Evolutionary conservation across 2,888 invertebrate genomes (phyloP).

Genomic region (Anticlea derivata): DNA sequence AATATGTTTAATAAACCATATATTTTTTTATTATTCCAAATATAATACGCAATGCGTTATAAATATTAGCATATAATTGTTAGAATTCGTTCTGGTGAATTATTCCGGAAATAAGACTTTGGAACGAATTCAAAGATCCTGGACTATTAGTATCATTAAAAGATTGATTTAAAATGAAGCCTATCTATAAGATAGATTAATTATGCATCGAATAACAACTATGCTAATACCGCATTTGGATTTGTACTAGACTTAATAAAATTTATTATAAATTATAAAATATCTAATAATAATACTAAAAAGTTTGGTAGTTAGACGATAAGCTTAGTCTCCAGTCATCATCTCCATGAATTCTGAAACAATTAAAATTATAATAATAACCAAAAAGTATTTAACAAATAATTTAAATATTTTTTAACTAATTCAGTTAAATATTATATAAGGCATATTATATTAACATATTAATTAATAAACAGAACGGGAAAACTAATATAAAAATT

Average conservation of each 20-base stretch:
- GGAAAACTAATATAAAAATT: no score
- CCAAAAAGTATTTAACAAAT: no score
- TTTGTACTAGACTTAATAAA: constrained; percentile 73
- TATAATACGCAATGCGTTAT: constrained; percentile 59
- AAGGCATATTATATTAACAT: no score
- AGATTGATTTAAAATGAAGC: constrained; percentile 24
- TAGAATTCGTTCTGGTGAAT: constrained; percentile 62
- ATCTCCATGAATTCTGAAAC: constrained; percentile 96
- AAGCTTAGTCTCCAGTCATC: constrained; percentile 93
- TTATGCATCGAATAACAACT: constrained; percentile 48
- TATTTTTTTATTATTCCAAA: constrained; percentile 31
- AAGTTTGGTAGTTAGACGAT: constrained; percentile 32
- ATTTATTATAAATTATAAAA: constrained; percentile 60
- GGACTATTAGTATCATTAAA: constrained; percentile 47
- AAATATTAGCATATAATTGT: constrained; percentile 72
- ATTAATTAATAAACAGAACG: no score
- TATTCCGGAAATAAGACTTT: constrained; percentile 75
- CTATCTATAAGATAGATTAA: constrained; percentile 77
- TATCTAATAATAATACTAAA: constrained; percentile 66
- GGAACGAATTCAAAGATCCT: constrained; percentile 57
- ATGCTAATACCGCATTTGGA: constrained; percentile 77
- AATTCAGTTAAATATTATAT: no score
- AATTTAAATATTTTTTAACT: no score
- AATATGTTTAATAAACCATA: constrained; percentile 19
- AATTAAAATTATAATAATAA: constrained; percentile 36